phyloP scores from a whole-genome alignment of 2,888 invertebrate genomes.

The Hydroisotoma schaefferi region DNA sequence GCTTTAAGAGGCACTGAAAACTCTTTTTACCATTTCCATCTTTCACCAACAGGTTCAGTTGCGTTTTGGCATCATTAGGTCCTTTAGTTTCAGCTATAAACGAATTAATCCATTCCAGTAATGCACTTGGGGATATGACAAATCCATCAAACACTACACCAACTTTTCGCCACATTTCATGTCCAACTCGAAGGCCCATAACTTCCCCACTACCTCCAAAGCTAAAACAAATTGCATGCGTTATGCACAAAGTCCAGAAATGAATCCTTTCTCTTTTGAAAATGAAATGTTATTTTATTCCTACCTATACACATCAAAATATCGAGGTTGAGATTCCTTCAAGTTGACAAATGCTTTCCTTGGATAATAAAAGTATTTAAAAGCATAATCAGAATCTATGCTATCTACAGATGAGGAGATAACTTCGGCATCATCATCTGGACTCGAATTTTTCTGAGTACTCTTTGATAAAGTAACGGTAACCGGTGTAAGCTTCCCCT shows the following conservation, averaged over 20 bases:
- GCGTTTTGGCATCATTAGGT: slow-evolving; percentile 19
- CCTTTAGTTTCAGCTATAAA: slow-evolving; percentile 22
- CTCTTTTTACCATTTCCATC: slow-evolving; percentile 46
- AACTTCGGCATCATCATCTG: slow-evolving; percentile 12
- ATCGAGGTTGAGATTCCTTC: slow-evolving; percentile 32
- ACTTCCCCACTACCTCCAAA: slow-evolving; percentile 43
- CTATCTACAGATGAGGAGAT: slow-evolving; percentile 7
- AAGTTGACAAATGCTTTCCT: slow-evolving; percentile 36
- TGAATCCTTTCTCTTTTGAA: neutral
- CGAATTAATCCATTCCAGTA: slow-evolving; percentile 36
- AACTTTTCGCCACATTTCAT: slow-evolving; percentile 43
- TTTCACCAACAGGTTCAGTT: slow-evolving; percentile 43
- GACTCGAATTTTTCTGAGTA: neutral
- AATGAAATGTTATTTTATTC: neutral
- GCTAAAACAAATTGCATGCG: slow-evolving; percentile 20
- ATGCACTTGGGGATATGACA: slow-evolving; percentile 31
- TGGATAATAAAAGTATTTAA: slow-evolving; percentile 44
- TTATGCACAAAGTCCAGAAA: neutral
- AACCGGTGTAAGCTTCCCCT: slow-evolving; percentile 53
- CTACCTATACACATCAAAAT: slow-evolving; percentile 43
- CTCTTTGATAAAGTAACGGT: slow-evolving; percentile 37
- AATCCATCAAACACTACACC: slow-evolving; percentile 44
- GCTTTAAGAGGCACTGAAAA: neutral
- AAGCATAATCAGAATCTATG: slow-evolving; percentile 1
- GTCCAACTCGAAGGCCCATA: slow-evolving; percentile 42